Evolutionary conservation across 2,888 invertebrate genomes (phyloP).

Genomic region (Hemaris fuciformis): DNA sequence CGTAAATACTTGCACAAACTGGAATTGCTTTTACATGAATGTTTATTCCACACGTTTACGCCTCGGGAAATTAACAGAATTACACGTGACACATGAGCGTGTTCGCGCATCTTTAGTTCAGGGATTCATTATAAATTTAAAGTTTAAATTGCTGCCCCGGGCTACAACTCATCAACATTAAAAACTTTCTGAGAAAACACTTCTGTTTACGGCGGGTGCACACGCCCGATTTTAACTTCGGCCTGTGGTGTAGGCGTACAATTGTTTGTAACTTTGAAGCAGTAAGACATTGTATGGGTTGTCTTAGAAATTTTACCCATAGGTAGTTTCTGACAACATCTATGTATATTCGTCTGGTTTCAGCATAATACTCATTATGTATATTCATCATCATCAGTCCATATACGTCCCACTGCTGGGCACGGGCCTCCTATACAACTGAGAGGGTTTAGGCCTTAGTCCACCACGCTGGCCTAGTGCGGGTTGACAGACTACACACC

Average conservation of each 20-base stretch:
- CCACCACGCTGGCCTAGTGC: too few species aligned
- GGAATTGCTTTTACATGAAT: slow-evolving; percentile 30
- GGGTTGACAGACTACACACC: too few species aligned
- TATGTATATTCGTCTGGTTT: too few species aligned
- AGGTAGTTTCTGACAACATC: too few species aligned
- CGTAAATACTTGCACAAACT: slow-evolving; percentile 20
- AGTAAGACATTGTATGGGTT: slow-evolving; percentile 3
- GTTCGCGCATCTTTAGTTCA: slow-evolving; percentile 55
- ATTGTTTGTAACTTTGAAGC: background rate
- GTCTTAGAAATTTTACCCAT: background rate
- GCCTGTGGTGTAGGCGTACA: background rate
- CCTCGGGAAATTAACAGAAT: slow-evolving; percentile 39
- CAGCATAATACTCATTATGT: too few species aligned
- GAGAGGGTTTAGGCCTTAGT: too few species aligned
- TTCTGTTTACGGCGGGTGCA: slow-evolving; percentile 19
- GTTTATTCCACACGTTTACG: slow-evolving; percentile 36
- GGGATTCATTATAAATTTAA: slow-evolving; percentile 66
- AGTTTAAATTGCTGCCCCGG: slow-evolving; percentile 66
- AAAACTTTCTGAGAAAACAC: slow-evolving; percentile 49
- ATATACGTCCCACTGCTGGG: too few species aligned
- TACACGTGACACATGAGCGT: slow-evolving; percentile 44
- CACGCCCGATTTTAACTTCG: slow-evolving; percentile 7
- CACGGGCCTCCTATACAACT: too few species aligned
- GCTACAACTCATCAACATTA: slow-evolving; percentile 70
- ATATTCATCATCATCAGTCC: too few species aligned